Conservation (phyloP, 2,113 vertebrate species). For the Heterochromis multidens region DNA sequence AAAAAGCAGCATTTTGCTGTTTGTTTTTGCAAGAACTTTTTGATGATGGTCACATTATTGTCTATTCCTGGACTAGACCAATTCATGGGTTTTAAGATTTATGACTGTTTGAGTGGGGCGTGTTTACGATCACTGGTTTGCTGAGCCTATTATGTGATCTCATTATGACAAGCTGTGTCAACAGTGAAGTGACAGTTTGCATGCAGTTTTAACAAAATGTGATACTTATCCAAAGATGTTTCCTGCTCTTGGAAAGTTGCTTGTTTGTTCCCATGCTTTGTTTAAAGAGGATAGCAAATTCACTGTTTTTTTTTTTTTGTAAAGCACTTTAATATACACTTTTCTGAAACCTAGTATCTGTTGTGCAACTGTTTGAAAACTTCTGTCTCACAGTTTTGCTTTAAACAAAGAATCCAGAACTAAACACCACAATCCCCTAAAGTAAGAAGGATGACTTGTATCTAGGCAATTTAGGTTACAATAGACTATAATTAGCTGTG, state of each 20-base stretch:
- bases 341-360: conserved; percentile 78
- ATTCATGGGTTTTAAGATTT: conserved; percentile 7
- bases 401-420: conserved; percentile 66
- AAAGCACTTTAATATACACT: conserved; percentile 64
- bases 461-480: conserved; percentile 66
- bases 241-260: not conserved
- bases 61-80: not conserved
- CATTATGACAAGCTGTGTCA: conserved; percentile 13
- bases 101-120: not conserved
- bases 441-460: conserved; percentile 68
- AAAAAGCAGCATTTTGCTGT: not conserved
- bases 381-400: conserved; percentile 70
- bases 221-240: not conserved
- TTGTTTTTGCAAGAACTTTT: conserved; percentile 1
- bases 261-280: conserved; percentile 72
- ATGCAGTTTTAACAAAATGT: not conserved
- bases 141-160: not conserved
- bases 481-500: conserved; percentile 74
- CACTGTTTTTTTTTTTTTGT: conserved; percentile 46
- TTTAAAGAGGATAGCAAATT: conserved; percentile 57
- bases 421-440: conserved; percentile 61
- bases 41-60: not conserved
- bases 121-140: conserved; percentile 7
- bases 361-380: conserved; percentile 71
- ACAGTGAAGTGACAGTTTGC: not conserved